Base-by-base conservation (phyloP, 2,888 invertebrate species). In the Caenorhabditis sp. region DNA sequence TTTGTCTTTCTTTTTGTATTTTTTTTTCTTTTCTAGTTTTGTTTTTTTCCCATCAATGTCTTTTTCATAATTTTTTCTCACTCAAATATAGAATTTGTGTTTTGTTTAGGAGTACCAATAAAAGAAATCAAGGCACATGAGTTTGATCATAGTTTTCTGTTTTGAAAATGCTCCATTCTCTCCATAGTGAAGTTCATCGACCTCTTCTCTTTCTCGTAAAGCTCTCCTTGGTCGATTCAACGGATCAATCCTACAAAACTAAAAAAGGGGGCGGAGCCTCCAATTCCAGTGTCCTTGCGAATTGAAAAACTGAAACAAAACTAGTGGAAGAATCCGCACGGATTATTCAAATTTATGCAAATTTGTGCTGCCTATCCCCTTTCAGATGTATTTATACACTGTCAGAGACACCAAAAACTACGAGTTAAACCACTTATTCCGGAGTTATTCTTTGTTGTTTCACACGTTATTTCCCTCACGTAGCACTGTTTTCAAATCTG, bases 281-380 rank as follows among this genome's bases (percentile, higher is more conserved):
- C 24, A 22, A 56, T 68, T 58, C 49, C 31, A 51, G 28, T 69
- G 69, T 54, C 70, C 70, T 19, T 58, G 41, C 26, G 16, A 35
- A 19, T 14, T 2, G 66, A 47, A 38, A 63, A 68, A 75, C 74
- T 58, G 68, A 70, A 72, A 72, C 72, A 68, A 70, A 63, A 70
- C 79, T 64, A 70, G 79, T 66, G 64, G 47, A 66, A 56, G 56
- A 49, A 54, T 49, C 24, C n/a, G 58, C 26, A 31, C 31, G 70
- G 70, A 69, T 79, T 79, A 79, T 79, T 70, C 44, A 79, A 79
- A 70, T 70, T 63, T 70, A 79, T 79, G 70, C 44, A 79, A 79
- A 79, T 79, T 47, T 16, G 2, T 31, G 26, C 2, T 26, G 59
- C n/a, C 41, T 47, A 26, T 51, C 51, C 19, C 6, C 63, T 31